These are phyloP conservation scores for Trigoniulus corallinus DNA, from an alignment of 1,140 invertebrate species.

Conservation along the genomic window DNA sequence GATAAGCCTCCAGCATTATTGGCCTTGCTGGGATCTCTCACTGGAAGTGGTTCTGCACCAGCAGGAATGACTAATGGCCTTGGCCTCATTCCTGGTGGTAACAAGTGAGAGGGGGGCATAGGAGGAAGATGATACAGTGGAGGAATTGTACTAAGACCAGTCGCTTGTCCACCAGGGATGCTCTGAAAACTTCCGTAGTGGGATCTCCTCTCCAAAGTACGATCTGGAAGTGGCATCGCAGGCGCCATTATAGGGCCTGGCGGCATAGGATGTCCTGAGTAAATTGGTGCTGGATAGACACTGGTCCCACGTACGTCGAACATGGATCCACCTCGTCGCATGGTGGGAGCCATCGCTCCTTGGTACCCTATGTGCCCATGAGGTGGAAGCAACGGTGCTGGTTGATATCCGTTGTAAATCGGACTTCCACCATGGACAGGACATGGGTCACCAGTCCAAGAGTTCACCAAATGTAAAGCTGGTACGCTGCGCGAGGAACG, in stretches of 20 bases:
- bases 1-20: too few species aligned
- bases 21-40: slow-evolving; percentile 2
- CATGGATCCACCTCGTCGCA: slow-evolving; percentile 2
- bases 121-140: background rate
- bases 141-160: background rate
- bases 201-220: background rate
- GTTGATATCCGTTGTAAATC: background rate
- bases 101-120: slow-evolving; percentile 5
- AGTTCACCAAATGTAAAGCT: background rate
- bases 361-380: background rate
- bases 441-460: background rate
- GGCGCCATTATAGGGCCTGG: background rate
- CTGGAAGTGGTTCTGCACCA: slow-evolving; percentile 7
- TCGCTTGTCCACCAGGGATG: background rate
- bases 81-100: slow-evolving; percentile 5
- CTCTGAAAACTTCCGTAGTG: slow-evolving; percentile 2
- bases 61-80: slow-evolving; percentile 7
- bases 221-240: background rate
- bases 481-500: slow-evolving; percentile 6
- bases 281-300: background rate
- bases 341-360: background rate
- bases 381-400: background rate
- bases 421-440: slow-evolving; percentile 1
- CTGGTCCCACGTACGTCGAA: slow-evolving; percentile 3
- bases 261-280: background rate